Base-by-base conservation (phyloP, 2,888 invertebrate genomes). In the Torymus tubicola region DNA sequence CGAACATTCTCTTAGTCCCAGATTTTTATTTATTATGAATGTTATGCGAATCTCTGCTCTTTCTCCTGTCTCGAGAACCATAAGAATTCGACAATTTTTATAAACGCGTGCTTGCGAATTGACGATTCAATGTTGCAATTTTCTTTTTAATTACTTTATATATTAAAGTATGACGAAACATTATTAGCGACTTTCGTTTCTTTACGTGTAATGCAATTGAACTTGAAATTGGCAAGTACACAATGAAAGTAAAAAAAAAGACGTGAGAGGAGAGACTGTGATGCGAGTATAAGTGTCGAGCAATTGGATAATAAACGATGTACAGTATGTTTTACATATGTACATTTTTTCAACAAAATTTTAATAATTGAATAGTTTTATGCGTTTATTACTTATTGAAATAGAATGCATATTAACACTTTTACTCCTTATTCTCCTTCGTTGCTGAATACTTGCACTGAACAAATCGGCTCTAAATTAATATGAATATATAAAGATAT, bases 241-340 rank as follows among this genome's bases (percentile, higher is more conserved):
- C 24, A 73, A 53, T 67, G 64, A 65, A 78, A 81, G 67, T 74
- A 74, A 85, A 85, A 74, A 85, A 85, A 84, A 85, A 83, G 77
- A 83, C 74, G 72, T 70, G 84, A 84, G 78, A 84, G 67, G 77
- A 80, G 67, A 83, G 83, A 85, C 85, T 86, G 86, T 86, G 86
- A 85, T 85, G 85, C 73, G 82, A 85, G 82, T 74, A 78, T 74
- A 77, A 74, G 31, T 78, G 80, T 73, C 55, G 65, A 82, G 67
- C 61, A 73, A 79, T 79, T 64, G 73, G 55, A 68, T 74, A 78
- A 80, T 82, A 78, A 71, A 76, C 71, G 58, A 71, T 82, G 80
- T 80, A 82, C 80, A 82, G 74, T 78, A 78, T 74, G 75, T 79
- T 79, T 82, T 79, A 78, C 74, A 82, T 14, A 80, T 74, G 73